Conservation (phyloP, 2,888 invertebrate genomes). For the Ectemnius lituratus region DNA sequence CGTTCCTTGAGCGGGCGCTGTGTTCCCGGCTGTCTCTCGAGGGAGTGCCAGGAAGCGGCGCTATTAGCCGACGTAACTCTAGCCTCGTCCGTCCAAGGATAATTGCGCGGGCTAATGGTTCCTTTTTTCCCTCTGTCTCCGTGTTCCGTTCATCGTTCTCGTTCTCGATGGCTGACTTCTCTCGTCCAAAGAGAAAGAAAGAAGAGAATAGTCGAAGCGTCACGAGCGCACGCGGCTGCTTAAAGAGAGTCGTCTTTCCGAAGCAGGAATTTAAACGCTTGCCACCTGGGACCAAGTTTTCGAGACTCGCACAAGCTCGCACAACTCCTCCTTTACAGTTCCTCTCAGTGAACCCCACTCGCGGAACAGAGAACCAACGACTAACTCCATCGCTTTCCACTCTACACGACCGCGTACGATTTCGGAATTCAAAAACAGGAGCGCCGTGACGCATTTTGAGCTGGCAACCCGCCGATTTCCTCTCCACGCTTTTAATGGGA, state of each 20-base stretch:
- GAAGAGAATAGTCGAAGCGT: no score
- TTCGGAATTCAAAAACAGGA: slow-evolving; percentile 48
- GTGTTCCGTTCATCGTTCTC: slow-evolving; percentile 18
- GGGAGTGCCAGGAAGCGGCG: slow-evolving; percentile 74
- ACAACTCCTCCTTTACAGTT: slow-evolving; percentile 20
- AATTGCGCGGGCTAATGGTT: slow-evolving; percentile 72
- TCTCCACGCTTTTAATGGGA: slow-evolving; percentile 38
- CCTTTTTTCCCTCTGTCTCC: slow-evolving; percentile 52
- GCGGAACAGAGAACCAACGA: background rate
- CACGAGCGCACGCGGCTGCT: no score
- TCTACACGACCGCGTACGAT: slow-evolving; percentile 32
- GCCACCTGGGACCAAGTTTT: slow-evolving; percentile 27
- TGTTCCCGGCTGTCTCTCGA: slow-evolving; percentile 53
- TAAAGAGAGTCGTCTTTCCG: slow-evolving; percentile 43
- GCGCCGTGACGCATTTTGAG: slow-evolving; percentile 12
- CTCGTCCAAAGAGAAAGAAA: background rate
- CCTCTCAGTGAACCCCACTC: background rate
- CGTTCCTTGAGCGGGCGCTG: background rate
- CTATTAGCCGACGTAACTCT: slow-evolving; percentile 72
- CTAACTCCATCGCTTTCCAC: no score
- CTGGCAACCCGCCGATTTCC: slow-evolving; percentile 11
- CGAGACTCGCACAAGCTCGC: slow-evolving; percentile 8
- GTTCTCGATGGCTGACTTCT: background rate
- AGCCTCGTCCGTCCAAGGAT: slow-evolving; percentile 69
- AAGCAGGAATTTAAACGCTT: slow-evolving; percentile 44